These are phyloP conservation scores for Oryctolagus cuniculus DNA, from an alignment of 2,113 vertebrate genomes.

Conservation along the genomic window DNA sequence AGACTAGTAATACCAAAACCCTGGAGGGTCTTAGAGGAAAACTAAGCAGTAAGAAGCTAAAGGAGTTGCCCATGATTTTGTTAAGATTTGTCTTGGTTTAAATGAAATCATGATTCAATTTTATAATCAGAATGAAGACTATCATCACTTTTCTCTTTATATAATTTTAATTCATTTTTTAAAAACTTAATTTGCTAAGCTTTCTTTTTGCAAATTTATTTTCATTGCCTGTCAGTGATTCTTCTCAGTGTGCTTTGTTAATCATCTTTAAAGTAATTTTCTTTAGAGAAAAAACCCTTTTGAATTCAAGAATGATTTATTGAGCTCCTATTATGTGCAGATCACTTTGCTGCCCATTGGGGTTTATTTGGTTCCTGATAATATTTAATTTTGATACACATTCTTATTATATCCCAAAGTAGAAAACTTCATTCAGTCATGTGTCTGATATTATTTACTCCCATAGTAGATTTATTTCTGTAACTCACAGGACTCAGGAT, in stretches of 20 bases:
- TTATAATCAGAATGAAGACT: constrained; percentile 51
- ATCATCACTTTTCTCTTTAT: constrained; percentile 26
- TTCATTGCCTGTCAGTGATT: constrained; percentile 27
- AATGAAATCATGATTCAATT: constrained; percentile 58
- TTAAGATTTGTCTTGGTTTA: constrained; percentile 38
- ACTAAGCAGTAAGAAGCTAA: constrained; percentile 28
- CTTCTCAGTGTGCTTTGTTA: constrained; percentile 20
- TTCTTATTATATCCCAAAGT: background rate
- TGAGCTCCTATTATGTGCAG: background rate
- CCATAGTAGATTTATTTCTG: background rate
- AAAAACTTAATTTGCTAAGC: constrained; percentile 48
- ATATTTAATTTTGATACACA: constrained; percentile 11
- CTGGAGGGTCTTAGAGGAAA: constrained; percentile 12
- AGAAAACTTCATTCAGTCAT: constrained; percentile 34
- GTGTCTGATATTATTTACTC: constrained; percentile 32
- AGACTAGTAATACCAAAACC: background rate
- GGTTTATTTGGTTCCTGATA: constrained; percentile 28
- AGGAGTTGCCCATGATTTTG: constrained; percentile 45
- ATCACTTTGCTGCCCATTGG: background rate
- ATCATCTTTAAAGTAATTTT: constrained; percentile 60
- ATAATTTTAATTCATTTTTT: constrained; percentile 55
- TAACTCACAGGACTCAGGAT: constrained; percentile 4
- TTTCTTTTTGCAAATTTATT: constrained; percentile 62
- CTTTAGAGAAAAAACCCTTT: constrained; percentile 27
- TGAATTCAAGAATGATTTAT: constrained; percentile 48